These are phyloP conservation scores for Aldabrachelys gigantea DNA, from an alignment of 2,113 vertebrate genomes.

Conservation along the genomic window DNA sequence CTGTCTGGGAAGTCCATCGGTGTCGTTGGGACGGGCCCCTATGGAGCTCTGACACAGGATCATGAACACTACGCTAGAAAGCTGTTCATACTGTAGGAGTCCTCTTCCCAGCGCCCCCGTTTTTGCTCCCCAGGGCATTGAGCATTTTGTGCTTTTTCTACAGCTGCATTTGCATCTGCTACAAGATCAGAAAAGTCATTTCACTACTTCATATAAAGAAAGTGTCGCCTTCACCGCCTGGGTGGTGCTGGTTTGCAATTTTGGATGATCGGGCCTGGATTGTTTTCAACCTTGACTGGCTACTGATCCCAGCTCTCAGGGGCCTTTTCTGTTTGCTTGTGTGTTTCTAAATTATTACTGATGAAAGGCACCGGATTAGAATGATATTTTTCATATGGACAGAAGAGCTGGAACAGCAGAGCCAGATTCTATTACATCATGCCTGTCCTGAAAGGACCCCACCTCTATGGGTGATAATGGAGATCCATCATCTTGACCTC, in stretches of 20 bases:
- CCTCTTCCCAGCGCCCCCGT: rapidly evolving
- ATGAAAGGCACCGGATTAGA: background rate
- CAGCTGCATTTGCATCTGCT: background rate
- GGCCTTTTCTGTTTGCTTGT: background rate
- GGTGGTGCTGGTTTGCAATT: background rate
- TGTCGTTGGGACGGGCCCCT: no score
- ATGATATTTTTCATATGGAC: background rate
- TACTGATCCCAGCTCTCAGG: background rate
- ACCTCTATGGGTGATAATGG: background rate
- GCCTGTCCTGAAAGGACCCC: background rate
- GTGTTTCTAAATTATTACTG: no score
- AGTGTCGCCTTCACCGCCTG: rapidly evolving
- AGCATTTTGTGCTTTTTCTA: background rate
- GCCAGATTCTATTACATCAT: background rate
- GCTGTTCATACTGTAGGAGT: background rate
- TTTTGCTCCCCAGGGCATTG: background rate
- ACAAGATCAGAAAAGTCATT: background rate
- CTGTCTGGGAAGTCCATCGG: background rate
- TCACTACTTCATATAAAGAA: background rate
- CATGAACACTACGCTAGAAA: background rate
- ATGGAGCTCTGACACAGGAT: background rate
- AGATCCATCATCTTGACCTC: background rate
- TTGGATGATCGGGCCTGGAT: rapidly evolving
- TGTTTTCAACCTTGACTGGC: background rate
- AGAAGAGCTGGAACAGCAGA: background rate